Evolutionary conservation across 2,797 vertebrate genomes (phyloP).

Genomic region (Malacoctenus gilli): DNA sequence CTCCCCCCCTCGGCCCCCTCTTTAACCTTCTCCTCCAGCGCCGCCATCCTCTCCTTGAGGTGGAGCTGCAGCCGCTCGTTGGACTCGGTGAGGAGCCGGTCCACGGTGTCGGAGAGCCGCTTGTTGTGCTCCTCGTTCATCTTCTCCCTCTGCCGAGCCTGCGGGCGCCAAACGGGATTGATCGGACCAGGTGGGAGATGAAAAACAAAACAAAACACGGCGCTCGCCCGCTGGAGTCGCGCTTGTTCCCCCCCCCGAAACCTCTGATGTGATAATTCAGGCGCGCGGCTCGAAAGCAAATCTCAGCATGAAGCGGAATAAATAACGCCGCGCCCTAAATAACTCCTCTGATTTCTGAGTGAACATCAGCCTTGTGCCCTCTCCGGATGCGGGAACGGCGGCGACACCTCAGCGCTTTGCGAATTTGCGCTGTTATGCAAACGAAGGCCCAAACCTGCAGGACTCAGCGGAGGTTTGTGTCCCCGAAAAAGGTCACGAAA

Average conservation of each 20-base stretch:
- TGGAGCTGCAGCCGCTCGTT: slow-evolving; percentile 97
- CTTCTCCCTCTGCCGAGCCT: slow-evolving; percentile 99
- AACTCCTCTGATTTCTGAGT: not conserved
- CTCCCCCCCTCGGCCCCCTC: slow-evolving; percentile 3
- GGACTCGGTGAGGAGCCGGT: slow-evolving; percentile 95
- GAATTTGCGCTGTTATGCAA: slow-evolving; percentile 5
- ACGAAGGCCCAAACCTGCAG: not conserved
- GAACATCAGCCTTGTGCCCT: not conserved
- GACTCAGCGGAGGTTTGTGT: no score
- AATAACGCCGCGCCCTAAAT: not conserved
- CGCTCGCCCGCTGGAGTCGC: not conserved
- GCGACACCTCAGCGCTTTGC: no score
- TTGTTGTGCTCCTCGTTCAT: slow-evolving; percentile 99
- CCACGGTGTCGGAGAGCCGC: slow-evolving; percentile 95
- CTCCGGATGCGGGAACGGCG: not conserved
- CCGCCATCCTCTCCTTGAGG: slow-evolving; percentile 97
- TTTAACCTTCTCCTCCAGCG: slow-evolving; percentile 94
- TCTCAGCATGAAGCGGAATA: slow-evolving; percentile 6
- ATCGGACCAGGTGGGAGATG: no score
- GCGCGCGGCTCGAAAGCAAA: not conserved
- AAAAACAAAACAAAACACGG: no score
- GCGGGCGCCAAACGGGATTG: no score
- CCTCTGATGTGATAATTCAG: not conserved
- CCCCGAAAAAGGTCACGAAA: slow-evolving; percentile 11
- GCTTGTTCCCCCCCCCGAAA: not conserved